Evolutionary conservation across 2,888 invertebrate genomes (phyloP).

Genomic region (Lucinisca nassula): DNA sequence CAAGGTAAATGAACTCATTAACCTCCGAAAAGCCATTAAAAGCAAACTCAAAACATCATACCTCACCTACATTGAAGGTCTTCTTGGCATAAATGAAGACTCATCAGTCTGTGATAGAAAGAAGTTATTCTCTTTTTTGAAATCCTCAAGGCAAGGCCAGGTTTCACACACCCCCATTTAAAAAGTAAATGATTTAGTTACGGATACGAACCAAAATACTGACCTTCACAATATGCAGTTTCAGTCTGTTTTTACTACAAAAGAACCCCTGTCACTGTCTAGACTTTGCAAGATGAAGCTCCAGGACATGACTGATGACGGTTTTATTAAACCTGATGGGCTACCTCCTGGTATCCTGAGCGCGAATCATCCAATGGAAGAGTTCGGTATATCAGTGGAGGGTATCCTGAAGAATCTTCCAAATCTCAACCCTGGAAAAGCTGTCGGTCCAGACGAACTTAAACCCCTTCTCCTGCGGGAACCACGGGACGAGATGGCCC

Average conservation of each 20-base stretch:
- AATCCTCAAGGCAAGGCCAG: background rate
- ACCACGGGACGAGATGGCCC: background rate
- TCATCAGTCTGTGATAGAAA: background rate
- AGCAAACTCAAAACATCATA: background rate
- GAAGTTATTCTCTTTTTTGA: background rate
- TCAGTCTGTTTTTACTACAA: background rate
- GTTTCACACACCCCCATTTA: background rate
- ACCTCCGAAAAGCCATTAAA: too few species aligned
- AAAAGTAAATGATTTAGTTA: background rate
- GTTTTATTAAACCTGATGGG: background rate
- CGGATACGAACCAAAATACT: background rate
- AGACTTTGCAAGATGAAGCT: background rate
- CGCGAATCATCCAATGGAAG: background rate
- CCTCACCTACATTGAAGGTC: background rate
- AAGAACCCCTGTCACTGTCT: background rate
- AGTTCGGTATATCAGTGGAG: background rate
- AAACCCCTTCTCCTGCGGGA: slow-evolving; percentile 28
- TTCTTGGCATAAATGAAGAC: background rate
- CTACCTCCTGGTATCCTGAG: background rate
- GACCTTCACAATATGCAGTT: background rate
- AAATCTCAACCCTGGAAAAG: slow-evolving; percentile 19
- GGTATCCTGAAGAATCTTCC: slow-evolving; percentile 13
- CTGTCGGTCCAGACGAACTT: slow-evolving; percentile 18
- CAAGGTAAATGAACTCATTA: too few species aligned
- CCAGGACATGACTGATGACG: background rate